Conservation (phyloP, 2,797 vertebrate species). For the Jordanella pulchra region DNA sequence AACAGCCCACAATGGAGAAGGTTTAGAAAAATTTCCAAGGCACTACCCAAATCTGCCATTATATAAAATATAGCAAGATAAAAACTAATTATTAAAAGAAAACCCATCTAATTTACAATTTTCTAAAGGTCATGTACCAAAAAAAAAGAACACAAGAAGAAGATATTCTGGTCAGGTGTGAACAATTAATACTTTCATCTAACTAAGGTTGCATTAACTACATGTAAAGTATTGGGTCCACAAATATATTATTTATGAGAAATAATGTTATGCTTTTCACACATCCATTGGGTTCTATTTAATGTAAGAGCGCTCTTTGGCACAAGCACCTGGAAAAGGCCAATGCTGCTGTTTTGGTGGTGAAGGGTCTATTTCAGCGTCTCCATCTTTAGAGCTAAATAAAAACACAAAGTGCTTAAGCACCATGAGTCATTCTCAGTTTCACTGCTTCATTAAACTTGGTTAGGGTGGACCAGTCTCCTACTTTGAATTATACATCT, state of each 20-base stretch:
- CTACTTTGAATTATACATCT: slow-evolving; percentile 64
- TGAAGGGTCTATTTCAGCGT: slow-evolving; percentile 6
- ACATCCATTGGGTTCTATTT: not conserved
- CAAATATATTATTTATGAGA: not conserved
- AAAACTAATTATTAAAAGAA: too few species aligned
- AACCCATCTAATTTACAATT: too few species aligned
- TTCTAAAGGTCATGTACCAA: too few species aligned
- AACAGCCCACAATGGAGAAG: too few species aligned
- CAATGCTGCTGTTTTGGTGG: not conserved
- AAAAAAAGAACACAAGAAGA: too few species aligned
- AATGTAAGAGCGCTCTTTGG: not conserved
- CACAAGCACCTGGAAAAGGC: slow-evolving; percentile 14
- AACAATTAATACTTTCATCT: too few species aligned
- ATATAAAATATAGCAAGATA: too few species aligned
- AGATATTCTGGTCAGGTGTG: too few species aligned
- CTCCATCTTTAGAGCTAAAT: slow-evolving; percentile 17
- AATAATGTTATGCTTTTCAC: not conserved
- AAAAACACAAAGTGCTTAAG: slow-evolving; percentile 22
- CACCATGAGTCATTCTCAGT: slow-evolving; percentile 47
- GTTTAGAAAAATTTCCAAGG: too few species aligned
- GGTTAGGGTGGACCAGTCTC: slow-evolving; percentile 43
- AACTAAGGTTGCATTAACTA: too few species aligned
- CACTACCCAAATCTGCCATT: too few species aligned
- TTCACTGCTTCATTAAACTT: slow-evolving; percentile 63
- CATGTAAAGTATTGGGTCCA: not conserved